Percentiles rank a stretch among this genome's conserved stretches.
Evolutionary conservation across 2,888 invertebrate genomes (phyloP).

Genomic region (Lycaena phlaeas): DNA sequence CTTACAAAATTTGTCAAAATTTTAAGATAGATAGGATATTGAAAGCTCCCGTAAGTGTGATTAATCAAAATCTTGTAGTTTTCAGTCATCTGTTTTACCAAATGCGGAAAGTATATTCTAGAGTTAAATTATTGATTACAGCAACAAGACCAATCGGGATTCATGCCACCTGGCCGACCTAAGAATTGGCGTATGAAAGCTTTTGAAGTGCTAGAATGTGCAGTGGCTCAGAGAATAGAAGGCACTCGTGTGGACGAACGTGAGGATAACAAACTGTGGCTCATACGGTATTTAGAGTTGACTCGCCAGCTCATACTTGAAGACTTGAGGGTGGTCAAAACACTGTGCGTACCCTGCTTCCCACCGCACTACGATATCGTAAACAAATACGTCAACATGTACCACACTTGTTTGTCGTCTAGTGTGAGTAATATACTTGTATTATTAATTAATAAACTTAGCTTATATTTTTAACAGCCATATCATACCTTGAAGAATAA

Average conservation of each 20-base stretch:
- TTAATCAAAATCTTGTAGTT: too few relatives aligned
- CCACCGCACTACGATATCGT: constrained; percentile 96
- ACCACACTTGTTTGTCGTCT: constrained; percentile 88
- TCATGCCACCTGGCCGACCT: constrained; percentile 94
- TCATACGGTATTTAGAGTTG: constrained; percentile 93
- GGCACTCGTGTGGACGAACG: constrained; percentile 96
- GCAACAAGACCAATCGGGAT: constrained; percentile 86
- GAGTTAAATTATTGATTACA: too few relatives aligned
- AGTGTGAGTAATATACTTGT: constrained; percentile 83
- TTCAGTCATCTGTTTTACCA: too few relatives aligned
- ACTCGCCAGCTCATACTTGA: constrained; percentile 90
- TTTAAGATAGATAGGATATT: too few relatives aligned
- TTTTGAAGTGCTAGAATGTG: constrained; percentile 84
- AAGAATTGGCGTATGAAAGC: constrained; percentile 92
- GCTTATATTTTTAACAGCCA: too few relatives aligned
- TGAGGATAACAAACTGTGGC: constrained; percentile 93
- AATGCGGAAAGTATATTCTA: too few relatives aligned
- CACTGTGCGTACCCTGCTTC: constrained; percentile 92
- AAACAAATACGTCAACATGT: constrained; percentile 92
- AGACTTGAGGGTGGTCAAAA: constrained; percentile 92
- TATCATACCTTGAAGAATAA: too few relatives aligned
- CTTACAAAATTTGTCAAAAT: too few relatives aligned
- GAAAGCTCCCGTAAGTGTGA: too few relatives aligned
- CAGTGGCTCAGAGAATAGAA: constrained; percentile 89
- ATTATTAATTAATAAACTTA: too few relatives aligned